Evolutionary conservation across 2,113 vertebrate genomes (phyloP).

Genomic region (Callopanchax toddi): DNA sequence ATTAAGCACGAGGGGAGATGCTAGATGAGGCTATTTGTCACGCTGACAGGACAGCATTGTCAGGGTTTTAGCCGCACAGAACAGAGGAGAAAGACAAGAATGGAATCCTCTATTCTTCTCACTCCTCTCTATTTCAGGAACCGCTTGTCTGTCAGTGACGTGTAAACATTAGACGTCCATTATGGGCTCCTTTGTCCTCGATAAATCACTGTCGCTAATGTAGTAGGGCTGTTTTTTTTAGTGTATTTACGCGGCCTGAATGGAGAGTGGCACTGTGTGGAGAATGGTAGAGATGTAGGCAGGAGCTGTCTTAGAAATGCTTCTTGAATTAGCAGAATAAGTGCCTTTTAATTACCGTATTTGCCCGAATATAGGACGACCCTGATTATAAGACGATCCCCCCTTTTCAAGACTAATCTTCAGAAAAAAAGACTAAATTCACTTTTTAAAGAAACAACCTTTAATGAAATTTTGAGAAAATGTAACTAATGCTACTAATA

Average conservation of each 20-base stretch:
- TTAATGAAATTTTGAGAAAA: no score
- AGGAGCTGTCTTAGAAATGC: background rate
- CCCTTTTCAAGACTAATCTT: no score
- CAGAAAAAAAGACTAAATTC: no score
- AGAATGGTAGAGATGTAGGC: constrained; percentile 31
- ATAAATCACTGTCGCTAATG: constrained; percentile 75
- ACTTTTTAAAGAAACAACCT: no score
- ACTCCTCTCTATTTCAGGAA: constrained; percentile 64
- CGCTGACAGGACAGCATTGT: constrained; percentile 76
- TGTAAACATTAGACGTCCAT: constrained; percentile 76
- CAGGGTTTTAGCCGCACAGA: constrained; percentile 69
- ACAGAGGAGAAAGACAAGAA: constrained; percentile 64
- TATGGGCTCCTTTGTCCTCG: constrained; percentile 65
- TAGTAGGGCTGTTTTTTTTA: constrained; percentile 24
- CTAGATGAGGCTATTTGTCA: constrained; percentile 78
- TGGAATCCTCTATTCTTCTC: constrained; percentile 61
- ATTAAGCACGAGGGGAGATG: constrained; percentile 74
- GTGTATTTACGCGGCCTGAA: constrained; percentile 37
- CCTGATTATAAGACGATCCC: no score
- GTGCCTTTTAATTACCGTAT: no score
- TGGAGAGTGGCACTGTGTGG: constrained; percentile 17
- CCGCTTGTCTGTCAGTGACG: constrained; percentile 57
- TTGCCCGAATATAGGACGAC: no score
- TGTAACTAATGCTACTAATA: no score
- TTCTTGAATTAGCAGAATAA: background rate